A percentile compares a stretch with the other conserved stretches of the same genome.
Evolutionary conservation across 2,888 invertebrate genomes (phyloP).

Genomic region (Serripes groenlandicus): DNA sequence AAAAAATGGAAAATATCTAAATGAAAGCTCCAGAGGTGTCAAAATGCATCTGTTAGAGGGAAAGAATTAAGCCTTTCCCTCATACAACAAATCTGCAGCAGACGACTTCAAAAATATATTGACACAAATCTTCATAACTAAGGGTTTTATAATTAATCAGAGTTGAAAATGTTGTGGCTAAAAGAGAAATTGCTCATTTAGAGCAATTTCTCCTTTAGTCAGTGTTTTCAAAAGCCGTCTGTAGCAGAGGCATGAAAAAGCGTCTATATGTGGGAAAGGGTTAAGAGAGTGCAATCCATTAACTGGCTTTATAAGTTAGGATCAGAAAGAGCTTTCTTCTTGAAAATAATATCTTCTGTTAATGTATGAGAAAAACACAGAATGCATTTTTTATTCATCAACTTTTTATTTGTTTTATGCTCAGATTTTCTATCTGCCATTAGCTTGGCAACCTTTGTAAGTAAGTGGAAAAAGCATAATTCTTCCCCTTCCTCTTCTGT

Average conservation of each 20-base stretch:
- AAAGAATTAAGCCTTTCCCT: no score
- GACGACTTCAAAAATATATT: not conserved
- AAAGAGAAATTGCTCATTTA: not conserved
- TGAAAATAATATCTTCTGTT: not conserved
- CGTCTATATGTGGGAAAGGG: not conserved
- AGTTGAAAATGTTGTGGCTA: not conserved
- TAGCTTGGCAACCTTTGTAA: not conserved
- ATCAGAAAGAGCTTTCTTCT: not conserved
- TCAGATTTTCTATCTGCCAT: not conserved
- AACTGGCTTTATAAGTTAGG: not conserved
- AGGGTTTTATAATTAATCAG: not conserved
- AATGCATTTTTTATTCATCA: not conserved
- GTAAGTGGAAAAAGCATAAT: not conserved
- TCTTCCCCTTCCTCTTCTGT: not conserved
- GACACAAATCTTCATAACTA: not conserved
- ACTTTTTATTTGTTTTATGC: not conserved
- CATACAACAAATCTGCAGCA: no score
- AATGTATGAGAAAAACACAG: slow-evolving; percentile 14
- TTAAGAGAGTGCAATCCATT: not conserved
- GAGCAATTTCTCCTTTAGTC: not conserved
- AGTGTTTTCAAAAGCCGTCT: not conserved
- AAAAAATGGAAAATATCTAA: no score
- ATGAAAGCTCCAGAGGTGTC: no score
- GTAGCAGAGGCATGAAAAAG: not conserved
- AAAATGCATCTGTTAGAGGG: no score